Conservation (phyloP, 2,113 vertebrate species). For the Chloroceryle aenea region DNA sequence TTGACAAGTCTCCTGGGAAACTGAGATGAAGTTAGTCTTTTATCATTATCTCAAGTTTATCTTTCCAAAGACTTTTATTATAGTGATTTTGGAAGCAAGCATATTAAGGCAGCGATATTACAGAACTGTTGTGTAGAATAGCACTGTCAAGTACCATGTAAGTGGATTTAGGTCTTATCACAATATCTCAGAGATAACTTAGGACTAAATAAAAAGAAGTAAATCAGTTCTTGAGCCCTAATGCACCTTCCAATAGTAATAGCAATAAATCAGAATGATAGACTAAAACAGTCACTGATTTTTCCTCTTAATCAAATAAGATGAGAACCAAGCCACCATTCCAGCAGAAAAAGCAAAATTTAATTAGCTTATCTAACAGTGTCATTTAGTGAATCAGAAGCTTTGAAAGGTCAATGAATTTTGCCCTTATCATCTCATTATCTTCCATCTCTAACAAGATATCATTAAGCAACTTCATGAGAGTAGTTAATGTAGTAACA, state of each 20-base stretch:
- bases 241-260: conserved; percentile 62
- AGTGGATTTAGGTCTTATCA: conserved; percentile 64
- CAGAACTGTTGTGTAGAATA: conserved; percentile 26
- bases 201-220: conserved; percentile 68
- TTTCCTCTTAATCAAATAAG: conserved; percentile 76
- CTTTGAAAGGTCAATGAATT: conserved; percentile 79
- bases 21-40: not conserved
- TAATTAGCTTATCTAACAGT: conserved; percentile 82
- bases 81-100: conserved; percentile 39
- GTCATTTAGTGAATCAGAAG: conserved; percentile 81
- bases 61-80: conserved; percentile 38
- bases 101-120: conserved; percentile 6
- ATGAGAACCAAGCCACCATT: conserved; percentile 71
- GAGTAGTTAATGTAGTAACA: conserved; percentile 28
- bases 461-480: conserved; percentile 70
- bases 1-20: not conserved
- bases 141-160: conserved; percentile 30
- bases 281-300: conserved; percentile 57
- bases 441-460: conserved; percentile 74
- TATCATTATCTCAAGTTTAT: conserved; percentile 32
- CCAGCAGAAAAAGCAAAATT: conserved; percentile 72
- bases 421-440: conserved; percentile 79
- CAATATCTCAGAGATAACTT: conserved; percentile 64
- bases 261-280: conserved; percentile 74
- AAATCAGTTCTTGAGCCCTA: conserved; percentile 69